phyloP scores from a whole-genome alignment of 2,797 vertebrate species.

The Rhynchotus rufescens region DNA sequence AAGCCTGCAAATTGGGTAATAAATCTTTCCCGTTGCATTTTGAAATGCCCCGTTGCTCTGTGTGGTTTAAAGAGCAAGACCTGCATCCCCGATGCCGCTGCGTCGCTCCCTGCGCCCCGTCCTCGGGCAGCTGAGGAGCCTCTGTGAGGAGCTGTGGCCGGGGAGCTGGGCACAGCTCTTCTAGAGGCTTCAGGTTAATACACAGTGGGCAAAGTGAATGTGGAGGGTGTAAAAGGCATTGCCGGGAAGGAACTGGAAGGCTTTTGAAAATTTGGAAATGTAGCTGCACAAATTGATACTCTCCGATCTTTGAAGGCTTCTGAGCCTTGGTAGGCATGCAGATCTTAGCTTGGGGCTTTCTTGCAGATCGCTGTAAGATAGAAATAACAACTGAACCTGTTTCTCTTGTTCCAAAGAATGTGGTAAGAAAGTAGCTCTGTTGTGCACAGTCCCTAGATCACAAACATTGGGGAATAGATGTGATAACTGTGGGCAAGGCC shows the following conservation, averaged over 20 bases:
- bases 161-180: background rate
- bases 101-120: background rate
- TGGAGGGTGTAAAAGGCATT: background rate
- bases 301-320: background rate
- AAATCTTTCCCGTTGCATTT: background rate
- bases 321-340: background rate
- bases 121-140: background rate
- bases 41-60: background rate
- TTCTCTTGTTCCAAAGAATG: background rate
- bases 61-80: background rate
- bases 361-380: background rate
- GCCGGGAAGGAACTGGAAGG: background rate
- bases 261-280: background rate
- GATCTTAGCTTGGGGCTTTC: background rate
- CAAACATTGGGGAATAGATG: background rate
- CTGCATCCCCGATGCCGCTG: background rate
- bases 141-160: background rate
- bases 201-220: background rate
- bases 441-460: background rate
- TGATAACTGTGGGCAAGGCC: background rate
- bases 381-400: background rate
- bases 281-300: background rate
- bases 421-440: slow-evolving; percentile 5
- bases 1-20: background rate
- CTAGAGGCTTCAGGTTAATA: background rate